Base-by-base conservation (phyloP, 1,140 invertebrate species). In the Megalonaias nervosa region DNA sequence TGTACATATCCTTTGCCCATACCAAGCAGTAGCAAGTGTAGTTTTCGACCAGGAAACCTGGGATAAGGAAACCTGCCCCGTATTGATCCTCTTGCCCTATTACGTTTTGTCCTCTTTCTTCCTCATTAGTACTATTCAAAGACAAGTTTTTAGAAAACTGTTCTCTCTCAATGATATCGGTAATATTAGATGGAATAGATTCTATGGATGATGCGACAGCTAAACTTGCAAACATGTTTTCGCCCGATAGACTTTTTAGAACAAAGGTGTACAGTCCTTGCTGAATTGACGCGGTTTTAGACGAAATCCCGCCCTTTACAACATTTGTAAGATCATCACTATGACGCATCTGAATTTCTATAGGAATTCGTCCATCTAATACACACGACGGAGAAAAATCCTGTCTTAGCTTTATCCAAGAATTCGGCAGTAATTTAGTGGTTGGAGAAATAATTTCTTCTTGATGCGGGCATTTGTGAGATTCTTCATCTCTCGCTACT, bases 401-500 rank as follows among this genome's bases (percentile, higher is more conserved):
- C 38, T 48, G 38, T 48, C 38, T 48, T 48, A 48, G 38, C 38
- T 11, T 48, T 48, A 48, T 48, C 38, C 38, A 48, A 11, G 6
- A 9, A 48, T 11, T 48, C 6, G 38, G 38, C 38, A 48, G 38
- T 48, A 11, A 48, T 48, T 48, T 11, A 48, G 38, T 48, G 38
- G 38, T 1, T 48, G 38, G 38, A 48, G 21, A 23, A 17, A 23
- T 16, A 65, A 65, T 65, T 16, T 65, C 64, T 26, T 67, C 19
- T 38, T 67, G 74, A 17, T 48, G 68, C 62, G 74, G 67, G 21
- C 74, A 75, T 38, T 21, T 17, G 55, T 75, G 69, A 13, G 68
- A 66, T 26, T 67, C 31, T 2, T 11, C 26, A 11, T 66, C 69
- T 14, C 31, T 61, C 6, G 74, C 74, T 21, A 75, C 68, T 48